A percentile compares a stretch with the other conserved stretches of the same genome.
These are phyloP conservation scores for Sternotherus odoratus DNA, from an alignment of 2,797 vertebrate species.

Conservation along the genomic window DNA sequence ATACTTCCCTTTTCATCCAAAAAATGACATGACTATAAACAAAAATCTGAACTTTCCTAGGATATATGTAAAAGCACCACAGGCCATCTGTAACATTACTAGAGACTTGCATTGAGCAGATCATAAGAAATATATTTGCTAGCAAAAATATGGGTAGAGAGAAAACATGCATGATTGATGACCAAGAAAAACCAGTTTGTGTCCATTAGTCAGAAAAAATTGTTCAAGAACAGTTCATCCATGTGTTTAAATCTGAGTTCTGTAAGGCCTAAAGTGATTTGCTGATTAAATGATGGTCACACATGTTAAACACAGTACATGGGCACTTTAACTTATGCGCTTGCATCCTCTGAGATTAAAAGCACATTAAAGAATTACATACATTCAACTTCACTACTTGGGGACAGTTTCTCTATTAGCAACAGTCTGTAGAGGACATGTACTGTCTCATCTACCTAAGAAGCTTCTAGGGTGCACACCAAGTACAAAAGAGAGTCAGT, in stretches of 20 bases:
- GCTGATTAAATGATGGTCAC: constrained; percentile 8
- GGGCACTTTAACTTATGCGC: constrained; percentile 1
- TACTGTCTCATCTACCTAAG: background rate
- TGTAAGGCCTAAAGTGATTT: constrained; percentile 30
- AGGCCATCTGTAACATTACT: background rate
- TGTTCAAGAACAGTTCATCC: constrained; percentile 29
- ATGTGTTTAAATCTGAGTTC: constrained; percentile 21
- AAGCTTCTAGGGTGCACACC: background rate
- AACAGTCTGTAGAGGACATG: background rate
- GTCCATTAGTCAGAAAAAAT: background rate
- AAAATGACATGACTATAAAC: background rate
- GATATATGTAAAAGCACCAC: background rate
- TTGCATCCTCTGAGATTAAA: constrained; percentile 6
- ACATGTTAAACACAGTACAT: background rate
- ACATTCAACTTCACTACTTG: background rate
- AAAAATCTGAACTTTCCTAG: background rate
- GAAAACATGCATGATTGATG: background rate
- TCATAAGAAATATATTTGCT: background rate
- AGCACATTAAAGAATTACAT: background rate
- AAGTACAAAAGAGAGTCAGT: background rate
- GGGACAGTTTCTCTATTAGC: background rate
- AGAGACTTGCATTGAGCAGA: background rate
- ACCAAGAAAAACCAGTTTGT: background rate
- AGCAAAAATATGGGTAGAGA: background rate
- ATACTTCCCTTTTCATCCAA: background rate